Percentiles rank a stretch among this genome's conserved stretches.
Evolutionary conservation across 2,888 invertebrate genomes (phyloP).

Genomic region (Neoitamus cyanurus): DNA sequence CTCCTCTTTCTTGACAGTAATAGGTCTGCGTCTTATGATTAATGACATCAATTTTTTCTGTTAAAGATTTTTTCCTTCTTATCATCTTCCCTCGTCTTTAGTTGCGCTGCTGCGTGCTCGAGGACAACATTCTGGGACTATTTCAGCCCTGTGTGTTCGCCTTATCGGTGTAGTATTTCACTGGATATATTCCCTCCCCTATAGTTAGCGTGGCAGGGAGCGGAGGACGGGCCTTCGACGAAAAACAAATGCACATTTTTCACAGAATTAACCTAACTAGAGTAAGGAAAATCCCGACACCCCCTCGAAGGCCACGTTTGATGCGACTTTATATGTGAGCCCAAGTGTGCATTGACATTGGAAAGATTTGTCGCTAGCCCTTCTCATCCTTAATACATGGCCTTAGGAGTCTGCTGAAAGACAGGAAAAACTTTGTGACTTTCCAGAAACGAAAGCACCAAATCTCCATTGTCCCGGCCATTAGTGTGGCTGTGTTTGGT

Average conservation of each 20-base stretch:
- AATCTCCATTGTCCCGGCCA: slow-evolving; percentile 29
- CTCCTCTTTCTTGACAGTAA: slow-evolving; percentile 11
- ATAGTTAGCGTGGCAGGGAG: neutral
- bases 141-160: neutral
- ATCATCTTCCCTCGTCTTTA: neutral
- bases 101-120: neutral
- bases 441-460: slow-evolving; percentile 26
- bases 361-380: neutral
- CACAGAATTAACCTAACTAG: slow-evolving; percentile 38
- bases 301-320: slow-evolving; percentile 3
- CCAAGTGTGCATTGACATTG: neutral
- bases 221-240: neutral
- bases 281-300: slow-evolving; percentile 16
- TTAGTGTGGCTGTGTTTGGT: slow-evolving; percentile 28
- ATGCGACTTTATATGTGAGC: slow-evolving; percentile 10
- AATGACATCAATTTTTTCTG: slow-evolving; percentile 35
- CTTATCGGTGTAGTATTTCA: slow-evolving; percentile 9
- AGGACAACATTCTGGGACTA: neutral
- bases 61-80: slow-evolving; percentile 18
- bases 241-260: slow-evolving; percentile 38
- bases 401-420: slow-evolving; percentile 27
- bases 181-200: neutral
- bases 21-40: slow-evolving; percentile 31
- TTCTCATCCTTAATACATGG: slow-evolving; percentile 26
- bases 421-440: slow-evolving; percentile 23